These are phyloP conservation scores for Apocheima hispidaria DNA, from an alignment of 2,888 invertebrate genomes.

Conservation along the genomic window DNA sequence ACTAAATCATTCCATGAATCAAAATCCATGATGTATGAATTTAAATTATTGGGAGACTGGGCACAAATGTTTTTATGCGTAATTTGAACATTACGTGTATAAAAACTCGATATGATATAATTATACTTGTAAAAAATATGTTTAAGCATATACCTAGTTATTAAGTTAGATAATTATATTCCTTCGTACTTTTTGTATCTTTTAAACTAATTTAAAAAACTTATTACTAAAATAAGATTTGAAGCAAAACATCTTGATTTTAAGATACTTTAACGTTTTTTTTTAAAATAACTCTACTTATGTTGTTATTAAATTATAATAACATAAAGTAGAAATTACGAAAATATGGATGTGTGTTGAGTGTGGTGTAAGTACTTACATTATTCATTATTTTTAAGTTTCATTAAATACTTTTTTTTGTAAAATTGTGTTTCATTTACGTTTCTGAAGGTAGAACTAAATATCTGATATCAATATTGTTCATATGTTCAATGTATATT, in stretches of 20 bases:
- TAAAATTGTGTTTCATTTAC: slow-evolving; percentile 17
- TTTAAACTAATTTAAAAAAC: background rate
- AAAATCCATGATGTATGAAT: slow-evolving; percentile 21
- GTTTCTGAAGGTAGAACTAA: too few relatives aligned
- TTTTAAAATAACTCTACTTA: slow-evolving; percentile 33
- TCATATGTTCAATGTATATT: too few relatives aligned
- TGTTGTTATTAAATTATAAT: slow-evolving; percentile 45
- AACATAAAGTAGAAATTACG: slow-evolving; percentile 43
- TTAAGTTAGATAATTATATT: background rate
- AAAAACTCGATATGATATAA: slow-evolving; percentile 52
- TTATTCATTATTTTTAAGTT: slow-evolving; percentile 28
- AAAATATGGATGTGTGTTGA: slow-evolving; percentile 28
- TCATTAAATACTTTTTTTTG: slow-evolving; percentile 20
- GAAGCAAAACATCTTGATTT: background rate
- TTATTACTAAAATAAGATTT: background rate
- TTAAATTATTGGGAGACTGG: slow-evolving; percentile 26
- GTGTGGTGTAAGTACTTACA: slow-evolving; percentile 34
- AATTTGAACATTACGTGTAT: slow-evolving; percentile 63
- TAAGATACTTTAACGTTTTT: background rate
- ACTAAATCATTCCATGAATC: slow-evolving; percentile 11
- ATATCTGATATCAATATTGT: too few relatives aligned
- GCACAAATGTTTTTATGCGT: slow-evolving; percentile 67
- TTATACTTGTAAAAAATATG: background rate
- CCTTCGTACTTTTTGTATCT: background rate
- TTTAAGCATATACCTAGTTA: background rate